Percentiles rank a stretch among this genome's conserved stretches.
phyloP scores from a whole-genome alignment of 2,113 vertebrate genomes.

The Oreochromis aureus region DNA sequence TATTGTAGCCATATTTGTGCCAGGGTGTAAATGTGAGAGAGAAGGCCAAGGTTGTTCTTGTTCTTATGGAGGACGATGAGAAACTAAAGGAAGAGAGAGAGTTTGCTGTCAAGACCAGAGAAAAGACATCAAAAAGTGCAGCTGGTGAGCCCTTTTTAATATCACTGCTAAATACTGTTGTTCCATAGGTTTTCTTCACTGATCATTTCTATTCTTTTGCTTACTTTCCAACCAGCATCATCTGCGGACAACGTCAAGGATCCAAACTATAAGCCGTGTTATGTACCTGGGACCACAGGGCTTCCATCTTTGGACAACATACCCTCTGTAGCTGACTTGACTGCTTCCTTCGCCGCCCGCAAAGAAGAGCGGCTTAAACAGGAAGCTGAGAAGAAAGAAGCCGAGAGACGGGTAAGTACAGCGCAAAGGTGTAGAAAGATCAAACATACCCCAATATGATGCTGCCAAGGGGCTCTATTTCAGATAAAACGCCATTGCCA shows the following conservation, averaged over 20 bases:
- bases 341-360: conserved; percentile 75
- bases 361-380: conserved; percentile 74
- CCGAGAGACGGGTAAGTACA: conserved; percentile 67
- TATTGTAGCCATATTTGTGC: background rate
- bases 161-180: background rate
- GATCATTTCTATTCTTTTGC: background rate
- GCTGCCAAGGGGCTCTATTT: rapidly evolving
- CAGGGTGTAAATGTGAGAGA: conserved; percentile 84
- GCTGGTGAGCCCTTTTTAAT: conserved; percentile 62
- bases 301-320: conserved; percentile 67
- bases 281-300: conserved; percentile 50
- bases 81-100: conserved; percentile 84
- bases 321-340: conserved; percentile 74
- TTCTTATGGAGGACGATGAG: conserved; percentile 83
- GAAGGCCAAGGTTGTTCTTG: conserved; percentile 85
- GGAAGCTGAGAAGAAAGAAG: conserved; percentile 82
- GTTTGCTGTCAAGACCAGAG: conserved; percentile 85
- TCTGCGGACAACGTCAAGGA: conserved; percentile 46
- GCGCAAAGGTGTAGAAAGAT: background rate
- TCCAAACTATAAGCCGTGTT: conserved; percentile 58
- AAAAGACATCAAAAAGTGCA: conserved; percentile 81
- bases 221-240: conserved; percentile 43
- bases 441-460: background rate
- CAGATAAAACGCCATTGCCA: rapidly evolving
- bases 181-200: background rate